These are phyloP conservation scores for Pteruthius melanotis DNA, from an alignment of 2,113 vertebrate species.

Conservation along the genomic window DNA sequence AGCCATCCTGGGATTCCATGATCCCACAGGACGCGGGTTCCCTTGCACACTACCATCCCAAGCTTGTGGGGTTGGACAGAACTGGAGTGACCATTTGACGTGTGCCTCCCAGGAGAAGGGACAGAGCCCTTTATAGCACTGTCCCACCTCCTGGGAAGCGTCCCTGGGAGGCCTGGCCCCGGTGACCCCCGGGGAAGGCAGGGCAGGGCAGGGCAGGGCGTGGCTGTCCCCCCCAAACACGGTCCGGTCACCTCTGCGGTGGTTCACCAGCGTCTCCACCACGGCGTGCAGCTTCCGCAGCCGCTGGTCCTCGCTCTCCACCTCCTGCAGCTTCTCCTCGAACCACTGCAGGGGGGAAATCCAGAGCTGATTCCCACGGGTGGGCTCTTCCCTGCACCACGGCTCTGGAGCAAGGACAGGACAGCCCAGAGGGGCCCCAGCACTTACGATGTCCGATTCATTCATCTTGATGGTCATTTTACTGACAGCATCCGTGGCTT, in stretches of 20 bases:
- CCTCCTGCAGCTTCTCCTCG: constrained; percentile 97
- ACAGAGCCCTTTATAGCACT: accelerated
- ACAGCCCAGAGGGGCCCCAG: neutral
- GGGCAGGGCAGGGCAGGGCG: accelerated
- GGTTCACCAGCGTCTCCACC: constrained; percentile 88
- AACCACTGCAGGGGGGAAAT: constrained; percentile 85
- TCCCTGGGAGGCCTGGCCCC: neutral
- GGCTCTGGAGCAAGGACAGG: accelerated
- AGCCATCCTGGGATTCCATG: neutral
- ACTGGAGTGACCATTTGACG: neutral
- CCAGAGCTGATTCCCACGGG: neutral
- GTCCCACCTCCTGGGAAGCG: neutral
- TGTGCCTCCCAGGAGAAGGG: neutral
- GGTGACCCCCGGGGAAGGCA: neutral
- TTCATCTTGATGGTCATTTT: constrained; percentile 99
- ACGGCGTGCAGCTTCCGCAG: constrained; percentile 87
- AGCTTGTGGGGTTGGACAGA: neutral
- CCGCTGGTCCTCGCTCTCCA: constrained; percentile 92
- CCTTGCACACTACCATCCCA: neutral
- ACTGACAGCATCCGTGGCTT: constrained; percentile 93
- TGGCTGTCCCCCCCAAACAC: neutral
- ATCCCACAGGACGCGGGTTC: neutral
- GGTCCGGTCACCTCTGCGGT: constrained; percentile 85
- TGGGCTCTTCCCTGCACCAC: accelerated
- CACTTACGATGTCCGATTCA: constrained; percentile 90